Evolutionary conservation across 2,113 vertebrate species (phyloP), one percentile per base, ranked within the genome.

Genomic region (Leucopternis melanops): DNA sequence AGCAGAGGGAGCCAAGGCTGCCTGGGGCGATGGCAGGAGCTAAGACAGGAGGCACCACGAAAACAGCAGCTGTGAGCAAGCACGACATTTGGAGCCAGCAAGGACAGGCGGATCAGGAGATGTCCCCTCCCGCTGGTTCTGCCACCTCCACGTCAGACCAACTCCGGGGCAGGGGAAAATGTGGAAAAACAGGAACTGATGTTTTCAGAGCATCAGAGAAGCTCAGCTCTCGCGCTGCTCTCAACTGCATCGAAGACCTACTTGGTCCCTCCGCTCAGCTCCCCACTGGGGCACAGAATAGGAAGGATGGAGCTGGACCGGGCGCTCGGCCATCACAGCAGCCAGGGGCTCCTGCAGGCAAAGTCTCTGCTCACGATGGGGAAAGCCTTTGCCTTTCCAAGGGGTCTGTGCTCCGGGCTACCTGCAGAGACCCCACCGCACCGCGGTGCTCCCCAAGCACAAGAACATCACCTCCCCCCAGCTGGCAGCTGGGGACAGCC

Each of bases 381-480:
- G n/a, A 52, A 71, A 32, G 44, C 9, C 34, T 82, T 63, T 25
- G 9, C 70, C 32, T 50, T 81, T 25, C 25, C 54, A 13, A 26
- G 34, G 62, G 50, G 3, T 34, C 58, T 69, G 85, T 22, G 72
- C 42, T 10, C 55, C 0, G 0, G 55, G 77, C 63, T 66, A 13
- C 36, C 63, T 11, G 36, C 49, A 73, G 59, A 36, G 38, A 63
- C 49, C 22, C 6, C 57, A 22, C 36, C 1, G 1, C 23, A 16
- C 25, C 3, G 0, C 5, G 1, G 55, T 17, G 18, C 45, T 61
- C 15, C 6, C 11, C 26, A 25, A 10, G 47, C 59, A 27, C 0
- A 0, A 31, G 38, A 67, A 34, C 23, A 3, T 19, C 74, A 3
- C 52, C 52, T 54, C 27, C 25, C n/a, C 31, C 38, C 17, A 14